These are phyloP conservation scores for Cephus pygmeus DNA, from an alignment of 2,888 invertebrate species.

Conservation along the genomic window DNA sequence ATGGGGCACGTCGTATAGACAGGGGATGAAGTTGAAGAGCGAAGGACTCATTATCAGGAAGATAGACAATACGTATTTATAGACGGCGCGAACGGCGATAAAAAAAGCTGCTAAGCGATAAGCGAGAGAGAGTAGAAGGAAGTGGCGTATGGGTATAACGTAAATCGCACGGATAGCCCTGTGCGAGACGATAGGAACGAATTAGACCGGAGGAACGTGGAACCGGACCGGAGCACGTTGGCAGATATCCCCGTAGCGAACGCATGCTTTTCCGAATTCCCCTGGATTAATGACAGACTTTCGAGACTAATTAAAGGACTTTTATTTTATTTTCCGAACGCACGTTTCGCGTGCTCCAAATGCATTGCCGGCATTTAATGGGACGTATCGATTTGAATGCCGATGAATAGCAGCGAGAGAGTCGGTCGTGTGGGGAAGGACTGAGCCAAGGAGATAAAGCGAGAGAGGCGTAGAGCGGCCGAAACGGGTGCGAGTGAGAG, in stretches of 20 bases:
- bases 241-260: not conserved
- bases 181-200: not conserved
- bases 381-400: constrained; percentile 43
- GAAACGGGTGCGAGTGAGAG: not conserved
- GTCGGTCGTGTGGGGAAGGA: constrained; percentile 22
- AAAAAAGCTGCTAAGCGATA: not conserved
- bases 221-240: not conserved
- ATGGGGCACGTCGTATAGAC: not conserved
- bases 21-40: not conserved
- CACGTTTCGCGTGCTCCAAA: constrained; percentile 33
- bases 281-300: constrained; percentile 20
- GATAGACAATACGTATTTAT: not conserved
- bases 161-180: not conserved
- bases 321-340: not conserved
- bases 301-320: constrained; percentile 31
- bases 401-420: constrained; percentile 43
- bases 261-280: not conserved
- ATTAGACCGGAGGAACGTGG: not conserved
- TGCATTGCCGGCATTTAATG: constrained; percentile 39
- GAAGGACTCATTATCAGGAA: not conserved
- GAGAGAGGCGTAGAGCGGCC: not conserved
- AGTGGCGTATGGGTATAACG: not conserved
- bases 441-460: constrained; percentile 21
- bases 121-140: not conserved
- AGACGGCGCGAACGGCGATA: not conserved